These are phyloP conservation scores for Sylvia atricapilla DNA, from an alignment of 2,113 vertebrate species.

Conservation along the genomic window DNA sequence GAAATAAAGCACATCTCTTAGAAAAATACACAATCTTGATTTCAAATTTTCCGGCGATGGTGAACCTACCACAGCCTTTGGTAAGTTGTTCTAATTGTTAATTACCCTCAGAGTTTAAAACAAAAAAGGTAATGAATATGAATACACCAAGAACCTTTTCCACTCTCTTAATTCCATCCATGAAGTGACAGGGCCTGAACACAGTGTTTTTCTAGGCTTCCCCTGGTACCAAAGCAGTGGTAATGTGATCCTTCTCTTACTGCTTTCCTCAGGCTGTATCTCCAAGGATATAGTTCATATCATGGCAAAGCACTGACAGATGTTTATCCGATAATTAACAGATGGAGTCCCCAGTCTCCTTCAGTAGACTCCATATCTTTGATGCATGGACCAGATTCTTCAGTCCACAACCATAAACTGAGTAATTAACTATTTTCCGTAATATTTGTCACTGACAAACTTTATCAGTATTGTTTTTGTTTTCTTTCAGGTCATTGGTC, in stretches of 20 bases:
- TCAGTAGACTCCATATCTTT: background rate
- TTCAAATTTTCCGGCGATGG: conserved; percentile 42
- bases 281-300: background rate
- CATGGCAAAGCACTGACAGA: background rate
- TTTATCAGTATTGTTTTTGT: conserved; percentile 52
- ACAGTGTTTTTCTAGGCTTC: background rate
- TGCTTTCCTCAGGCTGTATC: background rate
- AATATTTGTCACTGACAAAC: background rate
- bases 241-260: background rate
- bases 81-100: conserved; percentile 55
- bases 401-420: background rate
- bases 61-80: conserved; percentile 13
- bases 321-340: background rate
- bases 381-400: background rate
- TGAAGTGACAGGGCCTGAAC: background rate
- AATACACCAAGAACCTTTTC: background rate
- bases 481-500: conserved; percentile 61
- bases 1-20: conserved; percentile 44
- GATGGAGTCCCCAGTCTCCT: background rate
- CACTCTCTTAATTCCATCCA: background rate
- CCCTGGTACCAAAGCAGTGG: background rate
- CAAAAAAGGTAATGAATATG: background rate
- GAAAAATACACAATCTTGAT: conserved; percentile 42
- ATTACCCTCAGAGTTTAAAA: background rate
- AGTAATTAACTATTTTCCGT: background rate